phyloP scores from a whole-genome alignment of 2,888 invertebrate species.

The Aricia artaxerxes region DNA sequence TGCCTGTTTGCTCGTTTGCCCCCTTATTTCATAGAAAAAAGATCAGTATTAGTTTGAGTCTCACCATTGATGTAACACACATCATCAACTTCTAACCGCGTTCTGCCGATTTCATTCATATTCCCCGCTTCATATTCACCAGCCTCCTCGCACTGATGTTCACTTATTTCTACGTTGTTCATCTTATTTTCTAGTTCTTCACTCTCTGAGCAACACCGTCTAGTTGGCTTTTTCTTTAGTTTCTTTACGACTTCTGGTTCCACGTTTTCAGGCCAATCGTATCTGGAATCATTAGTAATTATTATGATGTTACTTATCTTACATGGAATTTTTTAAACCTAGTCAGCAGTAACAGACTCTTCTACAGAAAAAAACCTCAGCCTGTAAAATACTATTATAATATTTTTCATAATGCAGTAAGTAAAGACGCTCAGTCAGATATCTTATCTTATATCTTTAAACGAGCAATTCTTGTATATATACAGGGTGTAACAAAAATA shows the following conservation, averaged over 20 bases:
- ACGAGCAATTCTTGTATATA: no score
- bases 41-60: conserved; percentile 35
- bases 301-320: neutral
- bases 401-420: no score
- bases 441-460: no score
- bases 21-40: no score
- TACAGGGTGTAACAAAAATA: no score
- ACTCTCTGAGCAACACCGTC: conserved; percentile 52
- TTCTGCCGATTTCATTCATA: conserved; percentile 84
- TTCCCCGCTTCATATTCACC: conserved; percentile 64
- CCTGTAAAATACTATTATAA: no score
- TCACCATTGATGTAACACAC: conserved; percentile 98
- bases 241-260: conserved; percentile 68
- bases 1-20: no score
- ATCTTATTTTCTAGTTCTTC: conserved; percentile 45
- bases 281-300: conserved; percentile 68
- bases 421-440: no score
- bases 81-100: conserved; percentile 84
- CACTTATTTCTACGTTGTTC: conserved; percentile 40
- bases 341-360: neutral
- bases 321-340: neutral
- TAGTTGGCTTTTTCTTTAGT: conserved; percentile 51
- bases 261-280: conserved; percentile 86
- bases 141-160: conserved; percentile 44
- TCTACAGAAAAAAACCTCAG: no score